Conservation (phyloP, 1,140 invertebrate genomes). For the Venturia canescens region DNA sequence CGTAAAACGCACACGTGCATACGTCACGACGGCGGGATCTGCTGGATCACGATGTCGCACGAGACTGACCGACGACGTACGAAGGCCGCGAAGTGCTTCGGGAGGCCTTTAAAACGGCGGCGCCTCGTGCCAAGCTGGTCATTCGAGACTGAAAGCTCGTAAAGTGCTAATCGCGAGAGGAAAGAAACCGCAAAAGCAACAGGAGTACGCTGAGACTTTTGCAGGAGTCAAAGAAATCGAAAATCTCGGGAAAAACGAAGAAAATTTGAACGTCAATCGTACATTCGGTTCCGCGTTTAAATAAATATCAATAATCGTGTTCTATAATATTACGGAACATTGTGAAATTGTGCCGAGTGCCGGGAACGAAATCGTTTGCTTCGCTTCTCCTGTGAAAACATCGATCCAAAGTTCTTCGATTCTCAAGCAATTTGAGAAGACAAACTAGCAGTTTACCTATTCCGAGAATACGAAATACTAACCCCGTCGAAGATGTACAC, state of each 20-base stretch:
- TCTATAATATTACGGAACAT: background rate
- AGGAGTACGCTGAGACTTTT: background rate
- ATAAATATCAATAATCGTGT: background rate
- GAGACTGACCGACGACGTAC: conserved; percentile 38
- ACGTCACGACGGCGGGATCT: background rate
- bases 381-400: background rate
- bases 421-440: background rate
- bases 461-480: background rate
- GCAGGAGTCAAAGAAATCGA: background rate
- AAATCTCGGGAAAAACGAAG: background rate
- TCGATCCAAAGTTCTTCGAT: conserved; percentile 6
- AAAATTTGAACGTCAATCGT: background rate
- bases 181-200: background rate
- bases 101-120: conserved; percentile 33
- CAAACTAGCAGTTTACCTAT: background rate
- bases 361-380: background rate
- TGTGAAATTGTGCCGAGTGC: conserved; percentile 16
- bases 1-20: background rate
- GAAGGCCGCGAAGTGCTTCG: conserved; percentile 24
- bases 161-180: conserved; percentile 19
- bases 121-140: background rate
- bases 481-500: conserved; percentile 75
- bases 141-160: conserved; percentile 39
- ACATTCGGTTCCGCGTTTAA: background rate
- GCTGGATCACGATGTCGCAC: background rate